phyloP scores from a whole-genome alignment of 2,113 vertebrate genomes.

The Alethe diademata region DNA sequence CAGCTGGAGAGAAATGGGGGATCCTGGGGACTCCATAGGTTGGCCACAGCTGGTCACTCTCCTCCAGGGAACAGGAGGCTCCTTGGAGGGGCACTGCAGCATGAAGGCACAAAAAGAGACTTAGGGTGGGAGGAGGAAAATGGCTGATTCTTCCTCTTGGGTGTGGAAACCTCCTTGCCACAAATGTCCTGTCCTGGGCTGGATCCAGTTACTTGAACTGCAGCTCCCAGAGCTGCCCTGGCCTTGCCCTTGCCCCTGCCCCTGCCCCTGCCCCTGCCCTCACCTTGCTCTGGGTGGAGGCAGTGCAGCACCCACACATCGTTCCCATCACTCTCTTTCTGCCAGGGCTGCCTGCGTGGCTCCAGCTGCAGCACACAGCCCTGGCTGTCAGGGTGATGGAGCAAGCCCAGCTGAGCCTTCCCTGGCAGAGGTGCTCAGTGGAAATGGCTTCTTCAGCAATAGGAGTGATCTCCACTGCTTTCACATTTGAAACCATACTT shows the following conservation, averaged over 20 bases:
- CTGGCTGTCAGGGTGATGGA: fast-evolving
- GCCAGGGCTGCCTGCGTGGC: fast-evolving
- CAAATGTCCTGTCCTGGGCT: background rate
- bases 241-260: background rate
- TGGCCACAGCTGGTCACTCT: fast-evolving
- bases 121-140: background rate
- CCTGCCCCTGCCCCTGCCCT: background rate
- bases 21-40: background rate
- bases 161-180: background rate
- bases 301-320: fast-evolving
- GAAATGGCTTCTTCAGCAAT: background rate
- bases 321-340: background rate
- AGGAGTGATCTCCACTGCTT: background rate
- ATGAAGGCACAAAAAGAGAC: background rate
- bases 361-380: background rate
- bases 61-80: background rate
- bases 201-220: background rate
- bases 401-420: fast-evolving
- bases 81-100: background rate
- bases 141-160: background rate
- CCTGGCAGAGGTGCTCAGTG: background rate
- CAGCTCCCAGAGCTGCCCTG: background rate
- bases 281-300: background rate
- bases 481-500: background rate
- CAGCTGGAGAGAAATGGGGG: background rate